A percentile compares a stretch with the other conserved stretches of the same genome.
phyloP scores from a whole-genome alignment of 1,140 invertebrate genomes.

The Plodia interpunctella region DNA sequence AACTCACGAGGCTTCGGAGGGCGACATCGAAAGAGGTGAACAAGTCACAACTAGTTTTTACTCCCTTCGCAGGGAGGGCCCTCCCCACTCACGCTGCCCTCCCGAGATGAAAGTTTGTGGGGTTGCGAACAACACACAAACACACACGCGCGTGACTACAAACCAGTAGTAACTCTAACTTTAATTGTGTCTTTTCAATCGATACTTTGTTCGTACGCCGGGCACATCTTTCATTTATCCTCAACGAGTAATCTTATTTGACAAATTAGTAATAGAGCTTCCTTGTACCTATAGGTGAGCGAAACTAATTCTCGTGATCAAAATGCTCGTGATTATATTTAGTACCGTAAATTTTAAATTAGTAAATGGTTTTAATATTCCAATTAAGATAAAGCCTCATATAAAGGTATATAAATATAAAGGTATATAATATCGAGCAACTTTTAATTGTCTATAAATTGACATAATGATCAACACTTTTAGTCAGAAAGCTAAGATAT shows the following conservation, averaged over 20 bases:
- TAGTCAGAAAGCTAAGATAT: too few relatives aligned
- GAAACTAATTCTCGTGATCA: too few relatives aligned
- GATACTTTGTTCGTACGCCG: constrained; percentile 47
- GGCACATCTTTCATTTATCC: constrained; percentile 21
- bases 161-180: constrained; percentile 71
- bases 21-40: constrained; percentile 75
- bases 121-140: constrained; percentile 57
- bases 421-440: too few relatives aligned
- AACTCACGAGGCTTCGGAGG: constrained; percentile 42
- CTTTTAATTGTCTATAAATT: too few relatives aligned
- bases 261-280: too few relatives aligned
- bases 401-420: too few relatives aligned
- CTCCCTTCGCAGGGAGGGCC: constrained; percentile 64
- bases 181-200: constrained; percentile 77
- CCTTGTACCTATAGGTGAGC: constrained; percentile 8
- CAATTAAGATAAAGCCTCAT: too few relatives aligned
- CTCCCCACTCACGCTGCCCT: constrained; percentile 41
- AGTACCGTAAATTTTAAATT: too few relatives aligned
- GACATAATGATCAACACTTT: too few relatives aligned
- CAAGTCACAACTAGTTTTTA: constrained; percentile 72
- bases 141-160: constrained; percentile 64
- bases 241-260: constrained; percentile 4
- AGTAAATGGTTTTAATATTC: too few relatives aligned
- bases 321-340: too few relatives aligned
- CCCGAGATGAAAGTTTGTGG: constrained; percentile 76